phyloP scores from a whole-genome alignment of 1,140 invertebrate species.

The Nephila pilipes region DNA sequence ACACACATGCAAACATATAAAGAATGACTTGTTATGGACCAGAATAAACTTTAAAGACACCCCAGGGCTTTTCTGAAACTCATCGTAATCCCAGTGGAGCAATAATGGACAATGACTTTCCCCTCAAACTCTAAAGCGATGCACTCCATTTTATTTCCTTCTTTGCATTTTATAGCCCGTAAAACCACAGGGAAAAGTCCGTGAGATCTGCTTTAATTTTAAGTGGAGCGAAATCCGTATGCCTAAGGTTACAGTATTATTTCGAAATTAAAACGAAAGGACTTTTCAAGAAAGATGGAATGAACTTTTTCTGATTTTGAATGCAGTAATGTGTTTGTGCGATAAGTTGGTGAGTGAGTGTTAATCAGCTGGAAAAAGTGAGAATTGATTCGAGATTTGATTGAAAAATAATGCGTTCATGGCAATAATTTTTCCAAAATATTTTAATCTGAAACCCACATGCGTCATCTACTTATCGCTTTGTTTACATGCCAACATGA shows the following conservation, averaged over 20 bases:
- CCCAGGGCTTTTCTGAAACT: background rate
- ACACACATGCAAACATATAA: background rate
- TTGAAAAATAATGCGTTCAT: too few species aligned
- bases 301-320: too few species aligned
- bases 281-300: too few species aligned
- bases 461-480: too few species aligned
- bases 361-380: too few species aligned
- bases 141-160: background rate
- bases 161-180: constrained; percentile 33
- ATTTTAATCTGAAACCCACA: too few species aligned
- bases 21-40: constrained; percentile 19
- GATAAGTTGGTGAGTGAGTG: too few species aligned
- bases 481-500: too few species aligned
- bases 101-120: constrained; percentile 34
- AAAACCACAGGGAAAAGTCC: background rate
- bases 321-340: too few species aligned
- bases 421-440: too few species aligned
- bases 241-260: background rate
- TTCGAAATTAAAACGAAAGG: background rate
- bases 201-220: constrained; percentile 9
- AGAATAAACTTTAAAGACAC: constrained; percentile 23
- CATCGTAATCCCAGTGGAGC: background rate
- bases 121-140: background rate
- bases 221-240: background rate
- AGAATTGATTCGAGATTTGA: too few species aligned